A percentile compares a stretch with the other conserved stretches of the same genome.
These are phyloP conservation scores for Drepana arcuata DNA, from an alignment of 1,140 invertebrate species.

Conservation along the genomic window DNA sequence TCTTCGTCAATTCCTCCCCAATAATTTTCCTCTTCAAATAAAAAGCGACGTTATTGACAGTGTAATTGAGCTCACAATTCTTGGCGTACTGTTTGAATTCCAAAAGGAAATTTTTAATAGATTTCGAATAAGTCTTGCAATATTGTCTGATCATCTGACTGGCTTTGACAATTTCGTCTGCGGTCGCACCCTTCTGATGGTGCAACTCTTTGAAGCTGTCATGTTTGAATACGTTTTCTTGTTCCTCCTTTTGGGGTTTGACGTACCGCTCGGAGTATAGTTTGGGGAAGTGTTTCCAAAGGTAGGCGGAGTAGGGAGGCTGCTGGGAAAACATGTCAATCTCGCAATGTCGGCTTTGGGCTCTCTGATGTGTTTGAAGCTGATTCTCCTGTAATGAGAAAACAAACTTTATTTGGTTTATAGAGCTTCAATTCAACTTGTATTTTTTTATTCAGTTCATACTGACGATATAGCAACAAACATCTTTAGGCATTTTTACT, in stretches of 20 bases:
- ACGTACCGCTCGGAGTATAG: conserved; percentile 15
- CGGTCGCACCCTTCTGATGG: conserved; percentile 10
- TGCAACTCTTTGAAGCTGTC: conserved; percentile 16
- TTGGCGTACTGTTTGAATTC: conserved; percentile 25
- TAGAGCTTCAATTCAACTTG: no score
- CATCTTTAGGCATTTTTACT: no score
- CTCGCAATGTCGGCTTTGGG: conserved; percentile 20
- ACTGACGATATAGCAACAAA: no score
- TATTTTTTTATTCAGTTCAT: no score
- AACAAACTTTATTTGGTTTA: no score
- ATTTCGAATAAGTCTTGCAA: conserved; percentile 17
- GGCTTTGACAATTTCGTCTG: conserved; percentile 19
- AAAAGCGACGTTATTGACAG: conserved; percentile 16
- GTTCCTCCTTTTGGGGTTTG: conserved; percentile 7
- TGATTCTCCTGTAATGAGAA: conserved; percentile 29
- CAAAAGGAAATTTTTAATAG: conserved; percentile 16
- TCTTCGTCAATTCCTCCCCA: conserved; percentile 17
- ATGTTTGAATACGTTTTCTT: conserved; percentile 20
- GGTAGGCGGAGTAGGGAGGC: conserved; percentile 18
- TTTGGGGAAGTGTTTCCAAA: conserved; percentile 17
- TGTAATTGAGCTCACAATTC: conserved; percentile 16
- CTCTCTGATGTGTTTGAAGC: conserved; percentile 13
- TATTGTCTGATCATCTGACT: conserved; percentile 25
- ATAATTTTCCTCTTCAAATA: conserved; percentile 25
- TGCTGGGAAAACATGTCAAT: conserved; percentile 17